Percentiles rank a stretch among this genome's conserved stretches.
phyloP scores from a whole-genome alignment of 1,140 invertebrate genomes.

The Wiebesia pumilae region DNA sequence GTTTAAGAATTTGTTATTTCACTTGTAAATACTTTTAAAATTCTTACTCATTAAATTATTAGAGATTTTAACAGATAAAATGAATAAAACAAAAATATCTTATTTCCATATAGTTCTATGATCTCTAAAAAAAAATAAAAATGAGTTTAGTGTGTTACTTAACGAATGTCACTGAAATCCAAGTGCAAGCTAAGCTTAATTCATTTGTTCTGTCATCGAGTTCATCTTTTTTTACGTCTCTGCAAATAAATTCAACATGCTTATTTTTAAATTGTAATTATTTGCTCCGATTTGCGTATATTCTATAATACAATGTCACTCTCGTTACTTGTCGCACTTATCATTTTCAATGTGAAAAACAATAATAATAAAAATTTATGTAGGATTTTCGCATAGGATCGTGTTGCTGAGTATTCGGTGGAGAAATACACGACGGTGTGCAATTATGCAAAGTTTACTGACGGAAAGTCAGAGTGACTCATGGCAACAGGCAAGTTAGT shows the following conservation, averaged over 20 bases:
- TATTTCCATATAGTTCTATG: no score
- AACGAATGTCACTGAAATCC: slow-evolving; percentile 36
- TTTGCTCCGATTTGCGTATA: not conserved
- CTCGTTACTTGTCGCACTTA: not conserved
- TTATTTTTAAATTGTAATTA: not conserved
- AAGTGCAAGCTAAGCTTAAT: not conserved
- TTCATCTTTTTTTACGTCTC: not conserved
- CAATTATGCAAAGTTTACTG: no score
- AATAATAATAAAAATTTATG: not conserved
- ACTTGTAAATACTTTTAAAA: no score
- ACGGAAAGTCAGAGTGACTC: no score
- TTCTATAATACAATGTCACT: slow-evolving; percentile 12
- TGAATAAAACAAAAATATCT: no score
- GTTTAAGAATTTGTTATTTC: no score
- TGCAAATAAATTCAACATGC: not conserved
- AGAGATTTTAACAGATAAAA: no score
- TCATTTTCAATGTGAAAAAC: not conserved
- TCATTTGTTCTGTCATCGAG: not conserved
- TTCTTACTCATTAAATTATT: no score
- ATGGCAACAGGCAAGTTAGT: no score
- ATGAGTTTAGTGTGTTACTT: not conserved
- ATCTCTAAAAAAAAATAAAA: not conserved
- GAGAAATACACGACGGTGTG: no score
- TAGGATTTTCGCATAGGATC: no score
- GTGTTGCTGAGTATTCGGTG: no score